These are phyloP conservation scores for Petrophora chlorosata DNA, from an alignment of 2,888 invertebrate genomes.

Conservation along the genomic window DNA sequence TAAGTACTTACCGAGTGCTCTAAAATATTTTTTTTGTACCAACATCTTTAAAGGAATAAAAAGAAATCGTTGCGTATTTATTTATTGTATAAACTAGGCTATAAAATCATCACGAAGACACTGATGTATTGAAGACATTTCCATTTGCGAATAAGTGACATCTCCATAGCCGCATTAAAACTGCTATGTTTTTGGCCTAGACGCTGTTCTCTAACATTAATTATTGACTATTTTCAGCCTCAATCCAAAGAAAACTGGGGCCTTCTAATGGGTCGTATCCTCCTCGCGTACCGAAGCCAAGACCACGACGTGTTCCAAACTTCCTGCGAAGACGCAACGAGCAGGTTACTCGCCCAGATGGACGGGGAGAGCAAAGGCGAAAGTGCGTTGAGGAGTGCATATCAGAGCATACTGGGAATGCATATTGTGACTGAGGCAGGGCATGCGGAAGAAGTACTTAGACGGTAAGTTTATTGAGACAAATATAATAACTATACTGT, in stretches of 20 bases:
- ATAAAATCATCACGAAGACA: no score
- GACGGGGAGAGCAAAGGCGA: conserved; percentile 70
- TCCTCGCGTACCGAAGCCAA: conserved; percentile 83
- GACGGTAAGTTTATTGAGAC: conserved; percentile 50
- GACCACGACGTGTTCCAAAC: conserved; percentile 59
- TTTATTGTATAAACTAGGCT: no score
- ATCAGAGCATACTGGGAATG: conserved; percentile 72
- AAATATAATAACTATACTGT: no score
- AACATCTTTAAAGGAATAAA: no score
- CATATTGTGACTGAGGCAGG: conserved; percentile 73
- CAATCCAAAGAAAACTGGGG: conserved; percentile 87
- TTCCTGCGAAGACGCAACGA: conserved; percentile 69
- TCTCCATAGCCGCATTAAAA: no score
- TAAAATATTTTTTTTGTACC: no score
- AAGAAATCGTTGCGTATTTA: no score
- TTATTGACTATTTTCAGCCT: conserved; percentile 49
- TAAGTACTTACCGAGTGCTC: no score
- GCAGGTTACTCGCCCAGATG: conserved; percentile 62
- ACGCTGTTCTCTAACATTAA: background rate
- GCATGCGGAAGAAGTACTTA: conserved; percentile 64
- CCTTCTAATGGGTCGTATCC: conserved; percentile 88
- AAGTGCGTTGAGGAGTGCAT: conserved; percentile 70
- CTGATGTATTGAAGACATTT: no score
- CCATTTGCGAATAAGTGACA: no score
- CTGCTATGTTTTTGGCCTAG: no score